Base-by-base conservation (phyloP, 2,797 vertebrate genomes). In the Antrozous pallidus region DNA sequence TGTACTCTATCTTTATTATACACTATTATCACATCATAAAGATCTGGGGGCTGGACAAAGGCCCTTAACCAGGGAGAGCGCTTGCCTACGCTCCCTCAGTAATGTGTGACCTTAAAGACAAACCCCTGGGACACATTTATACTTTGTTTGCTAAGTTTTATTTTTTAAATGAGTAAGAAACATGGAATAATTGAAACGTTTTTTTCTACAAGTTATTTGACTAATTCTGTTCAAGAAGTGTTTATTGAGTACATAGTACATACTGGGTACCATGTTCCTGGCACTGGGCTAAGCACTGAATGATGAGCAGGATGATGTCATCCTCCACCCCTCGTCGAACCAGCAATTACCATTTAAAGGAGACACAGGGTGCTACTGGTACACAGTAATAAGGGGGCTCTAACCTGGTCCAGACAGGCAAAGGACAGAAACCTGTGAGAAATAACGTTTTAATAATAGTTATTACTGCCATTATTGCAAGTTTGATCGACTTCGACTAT, bases 81-180 rank as follows among this genome's bases (percentile, higher is more conserved):
- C 49, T 12, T 45, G 49, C 22, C 24, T n/a, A 20, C 24, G 40
- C 18, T 47, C n/a, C 8, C 70, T 47, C 24, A 0, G 45, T 14
- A 26, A 63, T 6, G 42, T 31, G 22, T 33, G 17, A 8, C 24
- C 18, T 31, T 31, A n/a, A 74, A 81, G 73, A 67, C 36, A 58
- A n/a, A 28, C 1, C 14, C 49, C 22, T 22, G 14, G 36, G 8
- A 38, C 36, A 47, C 0, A 45, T 31, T 11, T 36, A 24, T 0
- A 4, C 20, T 51, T 63, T 28, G 10, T 54, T 58, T 70, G 26
- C 54, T 40, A 31, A 24, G 13, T 33, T 47, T 51, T 73, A 33
- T 36, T 65, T 78, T 81, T 77, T 58, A 82, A 58, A 80, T 54
- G n/a, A 33, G 11, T 78, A 79, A 84, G 54, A 69, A 69, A 24